These are phyloP conservation scores for Vespertilio murinus DNA, from an alignment of 2,797 vertebrate genomes.

Conservation along the genomic window DNA sequence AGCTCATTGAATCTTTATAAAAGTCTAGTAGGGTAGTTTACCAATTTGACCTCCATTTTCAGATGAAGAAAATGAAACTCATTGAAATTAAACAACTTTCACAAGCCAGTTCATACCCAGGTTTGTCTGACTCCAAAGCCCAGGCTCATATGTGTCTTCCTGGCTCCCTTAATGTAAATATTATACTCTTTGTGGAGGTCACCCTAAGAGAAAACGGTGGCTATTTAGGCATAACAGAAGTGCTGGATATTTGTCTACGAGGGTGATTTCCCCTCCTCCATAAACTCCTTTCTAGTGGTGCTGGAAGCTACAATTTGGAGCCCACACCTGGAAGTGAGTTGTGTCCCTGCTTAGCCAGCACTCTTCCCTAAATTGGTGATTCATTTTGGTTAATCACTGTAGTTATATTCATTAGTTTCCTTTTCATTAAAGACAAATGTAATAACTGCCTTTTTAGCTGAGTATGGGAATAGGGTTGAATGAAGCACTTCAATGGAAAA, in stretches of 20 bases:
- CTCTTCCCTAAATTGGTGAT: slow-evolving; percentile 39
- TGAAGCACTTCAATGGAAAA: slow-evolving; percentile 28
- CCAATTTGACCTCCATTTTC: slow-evolving; percentile 13
- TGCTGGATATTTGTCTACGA: background rate
- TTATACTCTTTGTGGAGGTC: background rate
- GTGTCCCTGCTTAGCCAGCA: background rate
- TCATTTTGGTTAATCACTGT: slow-evolving; percentile 64
- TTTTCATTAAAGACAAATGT: slow-evolving; percentile 61
- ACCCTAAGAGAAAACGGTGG: background rate
- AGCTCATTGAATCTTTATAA: slow-evolving; percentile 5
- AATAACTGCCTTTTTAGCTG: slow-evolving; percentile 51
- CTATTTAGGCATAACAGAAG: background rate
- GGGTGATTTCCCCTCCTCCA: background rate
- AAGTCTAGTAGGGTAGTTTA: background rate
- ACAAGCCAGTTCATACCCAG: background rate
- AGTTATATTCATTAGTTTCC: slow-evolving; percentile 57
- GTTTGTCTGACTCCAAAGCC: background rate
- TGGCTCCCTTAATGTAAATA: background rate
- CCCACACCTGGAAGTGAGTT: slow-evolving; percentile 23
- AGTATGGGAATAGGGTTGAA: background rate
- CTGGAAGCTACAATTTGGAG: slow-evolving; percentile 36
- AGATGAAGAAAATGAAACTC: background rate
- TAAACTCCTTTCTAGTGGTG: background rate
- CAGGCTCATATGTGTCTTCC: background rate
- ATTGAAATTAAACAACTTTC: background rate